These are phyloP conservation scores for Daboia siamensis DNA, from an alignment of 2,113 vertebrate genomes.

Conservation along the genomic window DNA sequence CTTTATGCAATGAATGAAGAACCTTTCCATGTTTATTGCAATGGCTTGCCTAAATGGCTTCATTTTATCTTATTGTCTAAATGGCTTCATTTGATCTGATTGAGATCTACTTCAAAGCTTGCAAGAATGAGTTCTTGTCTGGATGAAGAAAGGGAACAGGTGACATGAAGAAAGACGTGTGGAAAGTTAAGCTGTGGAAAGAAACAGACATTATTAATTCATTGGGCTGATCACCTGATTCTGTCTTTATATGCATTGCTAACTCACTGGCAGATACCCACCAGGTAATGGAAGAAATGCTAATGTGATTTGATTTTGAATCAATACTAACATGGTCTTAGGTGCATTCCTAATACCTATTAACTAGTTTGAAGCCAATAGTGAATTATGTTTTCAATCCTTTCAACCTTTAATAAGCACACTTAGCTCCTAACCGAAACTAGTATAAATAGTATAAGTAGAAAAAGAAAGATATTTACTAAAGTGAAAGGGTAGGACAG, in stretches of 20 bases:
- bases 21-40: not conserved
- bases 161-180: slow-evolving; percentile 35
- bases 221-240: slow-evolving; percentile 51
- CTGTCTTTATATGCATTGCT: slow-evolving; percentile 57
- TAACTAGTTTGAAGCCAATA: slow-evolving; percentile 59
- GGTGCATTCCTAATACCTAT: slow-evolving; percentile 61
- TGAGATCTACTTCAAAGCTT: not conserved
- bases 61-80: not conserved
- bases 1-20: not conserved
- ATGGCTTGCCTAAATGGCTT: not conserved
- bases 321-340: slow-evolving; percentile 66
- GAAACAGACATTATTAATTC: slow-evolving; percentile 62
- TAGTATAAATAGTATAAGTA: slow-evolving; percentile 52
- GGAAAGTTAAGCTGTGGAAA: slow-evolving; percentile 50
- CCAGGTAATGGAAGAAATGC: slow-evolving; percentile 41
- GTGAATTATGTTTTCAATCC: slow-evolving; percentile 63
- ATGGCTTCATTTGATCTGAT: not conserved
- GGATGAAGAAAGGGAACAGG: slow-evolving; percentile 21
- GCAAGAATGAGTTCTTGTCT: slow-evolving; percentile 11
- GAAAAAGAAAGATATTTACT: slow-evolving; percentile 33
- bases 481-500: slow-evolving; percentile 25
- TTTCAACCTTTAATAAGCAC: slow-evolving; percentile 60
- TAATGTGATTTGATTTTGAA: slow-evolving; percentile 66
- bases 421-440: slow-evolving; percentile 43
- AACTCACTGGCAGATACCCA: slow-evolving; percentile 51